Evolutionary conservation across 2,888 invertebrate genomes (phyloP).

Genomic region (Harmothoe impar): DNA sequence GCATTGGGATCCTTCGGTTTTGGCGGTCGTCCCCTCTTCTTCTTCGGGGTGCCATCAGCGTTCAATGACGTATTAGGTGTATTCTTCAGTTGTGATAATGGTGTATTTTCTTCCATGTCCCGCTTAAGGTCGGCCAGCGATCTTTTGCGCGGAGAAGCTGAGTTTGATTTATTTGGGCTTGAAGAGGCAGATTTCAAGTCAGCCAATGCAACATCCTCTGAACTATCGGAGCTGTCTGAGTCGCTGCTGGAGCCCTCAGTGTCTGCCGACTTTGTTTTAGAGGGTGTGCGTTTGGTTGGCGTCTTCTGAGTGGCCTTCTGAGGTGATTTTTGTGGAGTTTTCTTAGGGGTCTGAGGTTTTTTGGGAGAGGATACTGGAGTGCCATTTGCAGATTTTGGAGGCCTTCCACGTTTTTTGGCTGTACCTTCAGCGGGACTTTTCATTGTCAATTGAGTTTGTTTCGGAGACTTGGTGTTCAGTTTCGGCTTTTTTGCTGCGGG

Average conservation of each 20-base stretch:
- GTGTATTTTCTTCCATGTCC: slow-evolving; percentile 61
- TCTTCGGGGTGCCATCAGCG: slow-evolving; percentile 62
- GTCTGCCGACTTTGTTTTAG: background rate
- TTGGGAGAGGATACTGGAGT: slow-evolving; percentile 46
- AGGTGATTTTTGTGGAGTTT: slow-evolving; percentile 41
- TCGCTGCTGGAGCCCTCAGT: background rate
- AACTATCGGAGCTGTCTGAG: slow-evolving; percentile 55
- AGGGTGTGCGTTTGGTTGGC: slow-evolving; percentile 21
- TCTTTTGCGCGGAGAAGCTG: slow-evolving; percentile 59
- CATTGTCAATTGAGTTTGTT: slow-evolving; percentile 39
- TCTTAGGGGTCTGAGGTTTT: slow-evolving; percentile 50
- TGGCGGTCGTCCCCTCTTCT: slow-evolving; percentile 56
- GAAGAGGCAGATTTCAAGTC: slow-evolving; percentile 41
- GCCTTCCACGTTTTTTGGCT: slow-evolving; percentile 44
- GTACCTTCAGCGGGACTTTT: slow-evolving; percentile 25
- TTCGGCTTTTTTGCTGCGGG: background rate
- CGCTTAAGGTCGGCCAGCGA: slow-evolving; percentile 72
- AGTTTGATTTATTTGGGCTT: slow-evolving; percentile 30
- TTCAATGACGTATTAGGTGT: slow-evolving; percentile 27
- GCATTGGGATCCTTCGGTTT: slow-evolving; percentile 55
- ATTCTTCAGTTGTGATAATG: slow-evolving; percentile 4
- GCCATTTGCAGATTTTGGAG: slow-evolving; percentile 55
- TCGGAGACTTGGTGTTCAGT: slow-evolving; percentile 18
- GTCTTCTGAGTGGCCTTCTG: slow-evolving; percentile 1
- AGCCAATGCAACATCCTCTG: slow-evolving; percentile 64